phyloP scores from a whole-genome alignment of 2,113 vertebrate genomes.

The Thermophis baileyi region DNA sequence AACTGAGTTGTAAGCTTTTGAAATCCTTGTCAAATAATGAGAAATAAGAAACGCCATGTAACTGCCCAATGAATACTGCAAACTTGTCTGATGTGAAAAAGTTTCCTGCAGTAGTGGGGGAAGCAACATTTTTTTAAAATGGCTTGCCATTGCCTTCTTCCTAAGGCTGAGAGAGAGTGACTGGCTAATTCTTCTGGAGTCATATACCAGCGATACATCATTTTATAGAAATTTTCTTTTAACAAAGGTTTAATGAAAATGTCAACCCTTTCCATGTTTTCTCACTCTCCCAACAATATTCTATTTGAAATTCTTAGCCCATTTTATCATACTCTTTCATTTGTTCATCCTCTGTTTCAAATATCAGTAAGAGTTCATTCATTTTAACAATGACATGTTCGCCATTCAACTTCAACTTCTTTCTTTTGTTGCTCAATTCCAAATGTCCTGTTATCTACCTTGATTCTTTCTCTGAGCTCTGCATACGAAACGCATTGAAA shows the following conservation, averaged over 20 bases:
- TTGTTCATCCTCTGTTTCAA: not conserved
- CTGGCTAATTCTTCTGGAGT: not conserved
- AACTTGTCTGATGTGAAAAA: not conserved
- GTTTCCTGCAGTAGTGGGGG: not conserved
- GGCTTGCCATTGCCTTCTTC: not conserved
- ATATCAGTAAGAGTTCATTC: not conserved
- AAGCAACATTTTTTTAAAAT: not conserved
- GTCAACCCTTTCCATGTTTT: not conserved
- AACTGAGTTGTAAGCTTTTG: not conserved
- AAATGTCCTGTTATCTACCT: not conserved
- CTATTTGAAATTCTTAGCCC: not conserved
- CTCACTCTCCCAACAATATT: not conserved
- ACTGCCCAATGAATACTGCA: not conserved
- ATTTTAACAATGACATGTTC: not conserved
- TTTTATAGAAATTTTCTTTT: not conserved
- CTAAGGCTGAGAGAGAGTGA: not conserved
- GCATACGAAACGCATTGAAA: not conserved
- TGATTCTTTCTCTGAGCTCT: not conserved
- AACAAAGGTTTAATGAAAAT: not conserved
- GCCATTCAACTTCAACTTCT: not conserved
- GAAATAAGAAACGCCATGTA: not conserved
- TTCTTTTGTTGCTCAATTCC: not conserved
- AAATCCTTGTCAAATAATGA: not conserved
- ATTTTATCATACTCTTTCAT: not conserved
- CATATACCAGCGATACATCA: not conserved